Evolutionary conservation across 1,140 invertebrate species (phyloP), one percentile per base, ranked within the genome.

Genomic region (Zaprionus capensis): DNA sequence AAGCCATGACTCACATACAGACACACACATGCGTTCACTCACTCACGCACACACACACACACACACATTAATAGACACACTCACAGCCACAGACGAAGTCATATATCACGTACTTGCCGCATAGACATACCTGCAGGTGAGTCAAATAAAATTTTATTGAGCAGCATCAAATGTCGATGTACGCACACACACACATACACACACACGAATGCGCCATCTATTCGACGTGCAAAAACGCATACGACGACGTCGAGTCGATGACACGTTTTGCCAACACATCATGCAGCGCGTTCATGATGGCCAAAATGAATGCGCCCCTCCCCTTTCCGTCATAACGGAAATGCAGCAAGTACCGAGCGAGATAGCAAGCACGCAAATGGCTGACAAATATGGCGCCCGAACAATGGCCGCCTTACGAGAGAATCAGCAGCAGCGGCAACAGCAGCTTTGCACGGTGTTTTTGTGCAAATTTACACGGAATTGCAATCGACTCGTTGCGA

Each of bases 261-360:
- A 87, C 83, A 87, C 83, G 84, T 87, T 87, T 78, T 80, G 83
- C 84, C 81, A 88, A 75, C 83, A 82, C 83, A 88, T 88, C 78
- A 81, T 80, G 64, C 78, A 80, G 65, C 77, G 65, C 72, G 36
- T 38, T 70, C 70, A 81, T 78, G 78, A 81, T 59, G 75, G 67
- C 82, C 46, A 76, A 84, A 46, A 77, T 74, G 82, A 86, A 83
- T 83, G 84, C 77, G 77, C 71, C 41, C 5, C n/a, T 44, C 17
- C 41, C n/a, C n/a, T 20, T n/a, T 34, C 77, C 76, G 73, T 71
- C 83, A 86, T 78, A 78, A 72, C 81, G 83, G 67, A 81, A 84
- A 78, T 85, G 78, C 69, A 68, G n/a, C 36, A 31, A 9, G 57
- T 46, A 22, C 12, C 28, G 53, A 64, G 66, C 34, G 64, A 46